Evolutionary conservation across 2,113 vertebrate genomes (phyloP), one percentile per base, ranked within the genome.

Genomic region (Pelodiscus sinensis): DNA sequence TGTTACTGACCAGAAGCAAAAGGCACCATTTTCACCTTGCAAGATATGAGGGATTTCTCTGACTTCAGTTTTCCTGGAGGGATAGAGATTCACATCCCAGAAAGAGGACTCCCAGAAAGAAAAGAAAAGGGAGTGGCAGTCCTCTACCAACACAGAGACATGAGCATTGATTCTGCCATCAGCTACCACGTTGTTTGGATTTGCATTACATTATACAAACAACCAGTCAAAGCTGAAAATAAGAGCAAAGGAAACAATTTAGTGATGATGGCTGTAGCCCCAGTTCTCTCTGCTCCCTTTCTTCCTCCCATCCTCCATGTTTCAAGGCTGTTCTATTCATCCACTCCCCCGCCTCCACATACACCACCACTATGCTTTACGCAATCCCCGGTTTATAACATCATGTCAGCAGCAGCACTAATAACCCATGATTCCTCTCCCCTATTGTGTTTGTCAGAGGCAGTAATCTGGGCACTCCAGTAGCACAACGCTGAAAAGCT

Each of bases 161-260:
- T 31, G 82, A 81, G 90, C 91, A 87, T 73, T 62, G 56, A 78
- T 91, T 93, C 81, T 82, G 89, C 92, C 86, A 79, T 90, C 94
- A 60, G 82, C 58, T 62, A 85, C 4, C 88, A 71, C 57, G 13
- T 89, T 75, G 81, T 92, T 94, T 91, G 82, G 87, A 75, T 95
- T 94, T 90, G 86, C 91, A 90, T 96, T 84, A 87, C 60, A 93
- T 95, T 95, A 96, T 92, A 92, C 95, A 97, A 97, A 97, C 94
- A 96, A n/a, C 93, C 78, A 90, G 94, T 95, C 90, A 92, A 92
- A 87, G 62, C 52, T 82, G 90, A 82, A 91, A 87, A 96, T 81
- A 93, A 96, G 94, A 97, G 94, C 87, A 95, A 95, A 97, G 94
- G 44, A 55, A 91, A 92, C 79, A 91, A 96, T 96, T 95, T 90